These are phyloP conservation scores for Troilus luridus DNA, from an alignment of 2,888 invertebrate species.

Conservation along the genomic window DNA sequence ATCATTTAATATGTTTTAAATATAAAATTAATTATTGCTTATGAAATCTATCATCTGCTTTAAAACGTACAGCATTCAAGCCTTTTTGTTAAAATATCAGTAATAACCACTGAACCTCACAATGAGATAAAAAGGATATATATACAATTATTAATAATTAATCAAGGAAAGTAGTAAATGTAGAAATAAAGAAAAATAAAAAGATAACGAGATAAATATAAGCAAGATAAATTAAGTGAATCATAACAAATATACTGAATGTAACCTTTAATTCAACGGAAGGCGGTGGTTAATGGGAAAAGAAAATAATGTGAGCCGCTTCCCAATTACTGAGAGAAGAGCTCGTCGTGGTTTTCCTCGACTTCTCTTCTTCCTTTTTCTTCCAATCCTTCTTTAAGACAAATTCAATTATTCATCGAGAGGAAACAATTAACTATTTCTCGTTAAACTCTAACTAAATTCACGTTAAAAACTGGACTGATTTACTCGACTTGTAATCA, in stretches of 20 bases:
- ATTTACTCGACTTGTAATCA: no score
- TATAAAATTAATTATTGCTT: no score
- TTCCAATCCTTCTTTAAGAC: neutral
- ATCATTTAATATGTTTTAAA: no score
- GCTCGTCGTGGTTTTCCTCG: neutral
- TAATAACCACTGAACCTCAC: no score
- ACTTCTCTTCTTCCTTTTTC: neutral
- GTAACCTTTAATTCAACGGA: neutral
- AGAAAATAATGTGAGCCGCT: constrained; percentile 8
- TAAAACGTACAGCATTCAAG: no score
- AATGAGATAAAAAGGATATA: no score
- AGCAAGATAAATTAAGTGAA: neutral
- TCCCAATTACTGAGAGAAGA: constrained; percentile 17
- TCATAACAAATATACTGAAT: neutral
- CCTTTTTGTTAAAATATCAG: no score
- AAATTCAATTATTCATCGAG: neutral
- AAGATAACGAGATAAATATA: neutral
- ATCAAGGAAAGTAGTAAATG: neutral
- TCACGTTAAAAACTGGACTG: no score
- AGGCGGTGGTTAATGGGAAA: constrained; percentile 11
- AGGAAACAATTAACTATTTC: neutral
- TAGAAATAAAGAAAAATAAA: neutral
- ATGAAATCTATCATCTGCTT: no score
- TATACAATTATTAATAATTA: no score
- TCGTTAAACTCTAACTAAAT: no score